phyloP scores from a whole-genome alignment of 2,113 vertebrate species.

The Zeus faber region DNA sequence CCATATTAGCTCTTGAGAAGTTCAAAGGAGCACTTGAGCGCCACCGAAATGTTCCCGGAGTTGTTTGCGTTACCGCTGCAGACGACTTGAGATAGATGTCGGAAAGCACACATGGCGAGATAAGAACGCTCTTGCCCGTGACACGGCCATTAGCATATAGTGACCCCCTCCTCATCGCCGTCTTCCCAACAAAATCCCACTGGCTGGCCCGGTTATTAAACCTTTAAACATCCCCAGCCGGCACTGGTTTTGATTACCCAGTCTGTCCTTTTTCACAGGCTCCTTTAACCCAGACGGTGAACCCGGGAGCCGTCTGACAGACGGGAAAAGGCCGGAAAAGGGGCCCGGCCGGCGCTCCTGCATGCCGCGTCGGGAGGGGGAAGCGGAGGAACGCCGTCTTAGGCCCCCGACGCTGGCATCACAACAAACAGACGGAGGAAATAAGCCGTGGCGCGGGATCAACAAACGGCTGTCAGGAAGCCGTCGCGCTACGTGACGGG shows the following conservation, averaged over 20 bases:
- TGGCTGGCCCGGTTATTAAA: neutral
- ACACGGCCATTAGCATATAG: no score
- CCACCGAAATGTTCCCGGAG: neutral
- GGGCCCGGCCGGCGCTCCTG: slow-evolving; percentile 14
- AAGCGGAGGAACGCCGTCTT: neutral
- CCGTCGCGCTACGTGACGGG: slow-evolving; percentile 35
- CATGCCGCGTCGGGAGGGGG: slow-evolving; percentile 17
- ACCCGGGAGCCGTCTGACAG: slow-evolving; percentile 19
- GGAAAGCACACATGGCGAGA: no score
- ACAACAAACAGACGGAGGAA: slow-evolving; percentile 69
- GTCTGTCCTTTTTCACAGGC: neutral
- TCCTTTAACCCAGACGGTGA: slow-evolving; percentile 1
- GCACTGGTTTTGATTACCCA: neutral
- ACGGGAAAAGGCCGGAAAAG: slow-evolving; percentile 21
- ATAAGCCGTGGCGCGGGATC: slow-evolving; percentile 64
- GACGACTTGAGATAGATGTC: no score
- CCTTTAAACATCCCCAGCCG: neutral
- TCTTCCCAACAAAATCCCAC: neutral
- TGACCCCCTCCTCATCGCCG: neutral
- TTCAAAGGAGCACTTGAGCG: neutral
- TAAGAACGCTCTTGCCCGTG: slow-evolving; percentile 1
- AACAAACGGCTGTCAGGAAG: slow-evolving; percentile 69
- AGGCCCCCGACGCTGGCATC: slow-evolving; percentile 54
- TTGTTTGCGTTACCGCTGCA: neutral
- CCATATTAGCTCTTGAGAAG: neutral